A percentile compares a stretch with the other conserved stretches of the same genome.
phyloP scores from a whole-genome alignment of 2,888 invertebrate genomes.

The Rhagonycha lutea region DNA sequence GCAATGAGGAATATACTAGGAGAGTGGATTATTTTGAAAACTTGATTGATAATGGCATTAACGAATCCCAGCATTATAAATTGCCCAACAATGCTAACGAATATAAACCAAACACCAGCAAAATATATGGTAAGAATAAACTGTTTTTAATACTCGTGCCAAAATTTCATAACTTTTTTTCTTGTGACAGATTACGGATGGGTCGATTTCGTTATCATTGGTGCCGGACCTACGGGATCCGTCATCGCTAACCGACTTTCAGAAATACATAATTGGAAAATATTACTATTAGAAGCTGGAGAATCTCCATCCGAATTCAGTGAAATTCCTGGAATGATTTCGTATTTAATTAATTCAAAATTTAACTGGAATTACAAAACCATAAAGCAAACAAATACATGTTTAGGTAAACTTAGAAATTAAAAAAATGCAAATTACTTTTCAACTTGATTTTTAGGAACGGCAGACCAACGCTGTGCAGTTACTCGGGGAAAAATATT shows the following conservation, averaged over 20 bases:
- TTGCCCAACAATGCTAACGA: background rate
- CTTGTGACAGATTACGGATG: background rate
- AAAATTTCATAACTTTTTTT: too few relatives aligned
- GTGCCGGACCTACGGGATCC: constrained; percentile 78
- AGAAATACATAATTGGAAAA: constrained; percentile 72
- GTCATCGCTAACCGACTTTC: constrained; percentile 76
- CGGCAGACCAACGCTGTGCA: constrained; percentile 29
- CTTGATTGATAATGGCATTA: background rate
- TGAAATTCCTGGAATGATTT: constrained; percentile 75
- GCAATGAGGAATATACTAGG: background rate
- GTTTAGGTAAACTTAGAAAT: background rate
- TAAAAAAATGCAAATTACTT: background rate
- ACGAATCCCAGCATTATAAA: background rate
- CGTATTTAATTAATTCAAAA: constrained; percentile 65
- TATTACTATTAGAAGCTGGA: constrained; percentile 75
- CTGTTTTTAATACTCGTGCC: background rate
- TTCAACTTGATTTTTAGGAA: background rate
- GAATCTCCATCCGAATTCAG: constrained; percentile 80
- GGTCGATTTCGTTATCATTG: constrained; percentile 74
- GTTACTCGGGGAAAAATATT: constrained; percentile 62
- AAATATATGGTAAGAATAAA: background rate
- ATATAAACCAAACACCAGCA: background rate
- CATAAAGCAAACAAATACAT: background rate
- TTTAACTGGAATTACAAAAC: constrained; percentile 8
- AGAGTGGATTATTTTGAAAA: background rate